Conservation (phyloP, 2,113 vertebrate species). For the Meles meles region DNA sequence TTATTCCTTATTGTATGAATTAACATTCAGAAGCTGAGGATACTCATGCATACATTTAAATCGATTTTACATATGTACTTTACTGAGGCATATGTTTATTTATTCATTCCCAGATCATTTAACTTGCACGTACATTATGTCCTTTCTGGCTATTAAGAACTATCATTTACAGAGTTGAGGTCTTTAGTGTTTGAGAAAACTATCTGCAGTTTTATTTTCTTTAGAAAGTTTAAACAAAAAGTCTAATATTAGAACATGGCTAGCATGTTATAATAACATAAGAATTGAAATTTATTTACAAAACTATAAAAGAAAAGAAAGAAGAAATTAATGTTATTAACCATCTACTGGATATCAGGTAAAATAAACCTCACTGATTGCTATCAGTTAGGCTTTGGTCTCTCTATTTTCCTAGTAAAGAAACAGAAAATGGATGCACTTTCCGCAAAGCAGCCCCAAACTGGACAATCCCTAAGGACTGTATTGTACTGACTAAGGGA, state of each 20-base stretch:
- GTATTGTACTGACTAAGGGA: not conserved
- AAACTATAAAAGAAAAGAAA: not conserved
- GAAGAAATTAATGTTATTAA: not conserved
- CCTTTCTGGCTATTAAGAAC: not conserved
- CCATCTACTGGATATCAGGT: not conserved
- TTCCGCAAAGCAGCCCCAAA: not conserved
- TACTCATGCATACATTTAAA: not conserved
- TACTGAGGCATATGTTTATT: not conserved
- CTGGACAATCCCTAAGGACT: not conserved
- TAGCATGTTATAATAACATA: not conserved
- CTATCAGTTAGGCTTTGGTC: not conserved
- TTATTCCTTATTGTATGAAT: slow-evolving; percentile 26
- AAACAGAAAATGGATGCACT: not conserved
- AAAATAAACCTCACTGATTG: not conserved
- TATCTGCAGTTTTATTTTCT: not conserved
- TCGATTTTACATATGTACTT: not conserved
- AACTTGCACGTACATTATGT: not conserved
- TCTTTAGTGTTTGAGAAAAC: not conserved
- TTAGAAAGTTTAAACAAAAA: not conserved
- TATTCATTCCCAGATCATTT: not conserved
- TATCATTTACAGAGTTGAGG: not conserved
- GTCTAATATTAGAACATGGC: not conserved
- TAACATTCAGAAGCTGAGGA: not conserved
- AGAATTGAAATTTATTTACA: not conserved
- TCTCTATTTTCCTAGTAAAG: not conserved